Base-by-base conservation (phyloP, 2,113 vertebrate genomes). In the Pollimyrus isidori region DNA sequence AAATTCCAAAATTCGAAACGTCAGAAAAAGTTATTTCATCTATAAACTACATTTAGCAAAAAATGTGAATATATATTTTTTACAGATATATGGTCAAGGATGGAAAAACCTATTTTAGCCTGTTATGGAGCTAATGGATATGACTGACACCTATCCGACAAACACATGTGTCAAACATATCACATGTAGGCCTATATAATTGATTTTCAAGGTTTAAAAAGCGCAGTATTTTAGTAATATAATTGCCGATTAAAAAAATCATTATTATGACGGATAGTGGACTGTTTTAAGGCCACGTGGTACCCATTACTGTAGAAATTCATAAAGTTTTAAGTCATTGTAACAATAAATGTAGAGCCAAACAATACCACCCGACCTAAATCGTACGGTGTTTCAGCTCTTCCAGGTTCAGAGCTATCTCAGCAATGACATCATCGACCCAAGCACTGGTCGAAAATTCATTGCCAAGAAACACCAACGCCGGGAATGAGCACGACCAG, bases 281-380 rank as follows among this genome's bases (percentile, higher is more conserved):
- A 23, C 7, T 56, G 7, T 21, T 76, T 76, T 39, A 76, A 76
- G 35, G 73, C 30, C 11, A 73, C 17, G 73, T 76, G 73, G 35
- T 42, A 42, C 73, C 26, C 0, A 69, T 48, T 65, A 94, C 95
- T 95, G 95, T 93, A 93, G 94, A 97, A 95, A 96, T 95, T 95
- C 96, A 93, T 96, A 96, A 95, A 96, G 97, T 97, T 96, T 94
- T 92, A 96, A 95, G 96, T 97, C 93, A 94, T 95, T 97, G 96
- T 93, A 95, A 92, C 95, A 95, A 94, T 92, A 95, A 96, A 93
- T 90, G 88, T 93, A 91, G 94, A 95, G 94, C 95, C 96, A 96
- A 97, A 97, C 97, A 97, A 97, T 96, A 96, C 95, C 95, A 97
- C 97, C 97, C 97, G 97, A 97, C 96, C 96, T 97, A 96, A 95